Evolutionary conservation across 2,113 vertebrate species (phyloP).

Genomic region (Rana temporaria): DNA sequence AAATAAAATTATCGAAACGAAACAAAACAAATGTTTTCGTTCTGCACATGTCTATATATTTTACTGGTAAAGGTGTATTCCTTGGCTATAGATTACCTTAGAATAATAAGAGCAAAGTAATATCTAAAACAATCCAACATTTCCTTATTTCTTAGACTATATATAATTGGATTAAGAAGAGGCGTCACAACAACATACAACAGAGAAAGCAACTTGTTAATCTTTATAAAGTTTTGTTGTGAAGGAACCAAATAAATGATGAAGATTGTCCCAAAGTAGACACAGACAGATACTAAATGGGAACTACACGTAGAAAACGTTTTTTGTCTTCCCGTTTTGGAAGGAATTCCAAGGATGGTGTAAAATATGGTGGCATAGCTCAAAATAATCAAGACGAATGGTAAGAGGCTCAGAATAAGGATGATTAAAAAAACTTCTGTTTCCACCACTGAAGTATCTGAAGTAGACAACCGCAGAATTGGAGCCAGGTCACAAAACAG

Average conservation of each 20-base stretch:
- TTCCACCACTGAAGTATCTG: constrained; percentile 35
- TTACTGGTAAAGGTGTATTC: too few species aligned
- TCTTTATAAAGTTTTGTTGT: too few species aligned
- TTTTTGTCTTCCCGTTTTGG: neutral
- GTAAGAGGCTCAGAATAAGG: neutral
- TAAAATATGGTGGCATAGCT: neutral
- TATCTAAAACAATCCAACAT: neutral
- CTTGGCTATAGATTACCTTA: too few species aligned
- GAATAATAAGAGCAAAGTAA: too few species aligned
- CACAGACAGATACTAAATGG: neutral
- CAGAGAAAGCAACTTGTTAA: neutral
- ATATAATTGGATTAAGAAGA: neutral
- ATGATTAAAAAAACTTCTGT: neutral
- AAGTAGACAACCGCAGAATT: constrained; percentile 61
- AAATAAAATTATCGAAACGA: too few species aligned
- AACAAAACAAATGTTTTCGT: too few species aligned
- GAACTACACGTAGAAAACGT: constrained; percentile 9
- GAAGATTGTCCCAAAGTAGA: constrained; percentile 1
- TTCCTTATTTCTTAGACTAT: constrained; percentile 6
- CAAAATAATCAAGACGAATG: neutral
- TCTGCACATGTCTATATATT: too few species aligned
- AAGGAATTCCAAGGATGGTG: neutral
- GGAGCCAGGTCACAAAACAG: constrained; percentile 66
- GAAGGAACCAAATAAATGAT: constrained; percentile 4
- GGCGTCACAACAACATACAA: neutral